Evolutionary conservation across 2,888 invertebrate genomes (phyloP).

Genomic region (Andrena hattorfiana): DNA sequence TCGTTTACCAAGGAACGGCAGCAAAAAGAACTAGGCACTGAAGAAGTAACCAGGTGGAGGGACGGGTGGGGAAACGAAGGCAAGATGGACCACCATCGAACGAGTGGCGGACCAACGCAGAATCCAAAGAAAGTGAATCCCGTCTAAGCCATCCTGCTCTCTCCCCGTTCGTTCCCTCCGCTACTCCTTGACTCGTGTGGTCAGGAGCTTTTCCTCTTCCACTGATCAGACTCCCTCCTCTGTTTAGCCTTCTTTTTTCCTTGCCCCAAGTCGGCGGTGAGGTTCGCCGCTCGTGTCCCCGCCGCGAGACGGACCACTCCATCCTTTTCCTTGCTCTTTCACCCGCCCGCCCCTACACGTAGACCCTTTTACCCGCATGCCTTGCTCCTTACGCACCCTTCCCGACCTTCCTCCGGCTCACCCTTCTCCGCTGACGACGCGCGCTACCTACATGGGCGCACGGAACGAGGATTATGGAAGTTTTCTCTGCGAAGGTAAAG

Average conservation of each 20-base stretch:
- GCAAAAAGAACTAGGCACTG: neutral
- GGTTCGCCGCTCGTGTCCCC: conserved; percentile 29
- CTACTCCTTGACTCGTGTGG: conserved; percentile 50
- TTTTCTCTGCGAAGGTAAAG: conserved; percentile 68
- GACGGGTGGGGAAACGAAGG: conserved; percentile 31
- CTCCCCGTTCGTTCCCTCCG: conserved; percentile 58
- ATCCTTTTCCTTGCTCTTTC: conserved; percentile 32
- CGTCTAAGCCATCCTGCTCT: conserved; percentile 60
- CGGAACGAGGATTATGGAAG: conserved; percentile 70
- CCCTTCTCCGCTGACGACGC: conserved; percentile 35
- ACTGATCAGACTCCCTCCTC: conserved; percentile 33
- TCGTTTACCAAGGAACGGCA: neutral
- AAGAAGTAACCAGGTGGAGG: conserved; percentile 35
- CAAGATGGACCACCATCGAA: conserved; percentile 18
- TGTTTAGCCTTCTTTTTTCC: conserved; percentile 34
- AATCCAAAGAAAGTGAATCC: conserved; percentile 71
- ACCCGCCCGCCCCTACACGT: conserved; percentile 22
- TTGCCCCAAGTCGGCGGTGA: conserved; percentile 5
- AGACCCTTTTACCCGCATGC: conserved; percentile 49
- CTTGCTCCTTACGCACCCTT: conserved; percentile 50
- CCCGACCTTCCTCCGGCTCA: conserved; percentile 27
- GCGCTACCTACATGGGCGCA: conserved; percentile 61
- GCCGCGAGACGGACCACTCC: conserved; percentile 32
- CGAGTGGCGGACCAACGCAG: conserved; percentile 47
- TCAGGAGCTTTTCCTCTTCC: conserved; percentile 51